These are phyloP conservation scores for Ranitomeya variabilis DNA, from an alignment of 2,113 vertebrate genomes.

Conservation along the genomic window DNA sequence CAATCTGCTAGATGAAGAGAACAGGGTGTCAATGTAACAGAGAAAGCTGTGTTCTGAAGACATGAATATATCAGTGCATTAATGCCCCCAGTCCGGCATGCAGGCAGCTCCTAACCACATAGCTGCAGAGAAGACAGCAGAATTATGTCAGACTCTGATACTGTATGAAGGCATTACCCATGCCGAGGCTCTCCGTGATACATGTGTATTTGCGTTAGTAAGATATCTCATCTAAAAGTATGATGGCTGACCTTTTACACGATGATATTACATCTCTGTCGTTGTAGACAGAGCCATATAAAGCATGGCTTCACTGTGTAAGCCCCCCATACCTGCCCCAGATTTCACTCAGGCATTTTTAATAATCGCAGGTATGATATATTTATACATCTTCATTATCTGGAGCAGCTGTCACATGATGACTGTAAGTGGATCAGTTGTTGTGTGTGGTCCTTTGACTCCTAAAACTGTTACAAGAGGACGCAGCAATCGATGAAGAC, in stretches of 20 bases:
- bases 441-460: too few species aligned
- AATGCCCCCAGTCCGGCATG: neutral
- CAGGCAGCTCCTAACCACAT: neutral
- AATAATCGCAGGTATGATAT: neutral
- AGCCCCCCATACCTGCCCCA: neutral
- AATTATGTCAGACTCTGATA: neutral
- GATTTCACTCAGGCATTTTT: neutral
- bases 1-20: constrained; percentile 1
- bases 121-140: neutral
- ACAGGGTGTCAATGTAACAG: neutral
- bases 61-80: neutral
- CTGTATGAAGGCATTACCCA: too few species aligned
- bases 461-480: too few species aligned
- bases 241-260: neutral
- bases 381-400: too few species aligned
- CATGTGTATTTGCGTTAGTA: neutral
- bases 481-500: too few species aligned
- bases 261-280: neutral
- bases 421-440: too few species aligned
- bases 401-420: too few species aligned
- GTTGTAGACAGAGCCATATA: neutral
- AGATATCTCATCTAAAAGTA: neutral
- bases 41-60: neutral
- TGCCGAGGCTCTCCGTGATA: neutral
- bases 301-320: neutral